Evolutionary conservation across 2,113 vertebrate species (phyloP).

Genomic region (Pelusios castaneus): DNA sequence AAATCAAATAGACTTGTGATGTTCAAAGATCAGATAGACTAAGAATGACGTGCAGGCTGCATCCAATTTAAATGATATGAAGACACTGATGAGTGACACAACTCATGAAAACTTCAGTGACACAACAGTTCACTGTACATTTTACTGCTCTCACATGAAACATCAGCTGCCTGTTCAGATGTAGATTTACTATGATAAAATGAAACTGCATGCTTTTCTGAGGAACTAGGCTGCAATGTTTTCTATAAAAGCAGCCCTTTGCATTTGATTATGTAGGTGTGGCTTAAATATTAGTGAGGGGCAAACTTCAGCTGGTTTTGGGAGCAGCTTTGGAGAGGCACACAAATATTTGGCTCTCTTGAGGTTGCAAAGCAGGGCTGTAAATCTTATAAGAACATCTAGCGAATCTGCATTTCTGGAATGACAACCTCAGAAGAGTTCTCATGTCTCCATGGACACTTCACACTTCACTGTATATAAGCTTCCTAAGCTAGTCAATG

Average conservation of each 20-base stretch:
- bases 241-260: background rate
- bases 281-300: background rate
- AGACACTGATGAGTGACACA: background rate
- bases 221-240: background rate
- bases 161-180: background rate
- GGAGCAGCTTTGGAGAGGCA: background rate
- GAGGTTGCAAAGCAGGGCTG: background rate
- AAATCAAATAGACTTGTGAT: background rate
- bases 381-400: background rate
- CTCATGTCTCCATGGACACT: background rate
- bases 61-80: background rate
- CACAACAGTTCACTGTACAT: background rate
- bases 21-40: background rate
- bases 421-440: background rate
- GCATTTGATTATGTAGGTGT: background rate
- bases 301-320: background rate
- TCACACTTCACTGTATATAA: background rate
- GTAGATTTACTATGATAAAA: fast-evolving
- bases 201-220: background rate
- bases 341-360: fast-evolving
- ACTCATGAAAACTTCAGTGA: background rate
- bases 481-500: background rate
- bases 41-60: background rate
- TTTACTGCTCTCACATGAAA: background rate
- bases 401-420: background rate